phyloP scores from a whole-genome alignment of 92 coral and sea anemone genomes.

The Zoanthus sociatus region DNA sequence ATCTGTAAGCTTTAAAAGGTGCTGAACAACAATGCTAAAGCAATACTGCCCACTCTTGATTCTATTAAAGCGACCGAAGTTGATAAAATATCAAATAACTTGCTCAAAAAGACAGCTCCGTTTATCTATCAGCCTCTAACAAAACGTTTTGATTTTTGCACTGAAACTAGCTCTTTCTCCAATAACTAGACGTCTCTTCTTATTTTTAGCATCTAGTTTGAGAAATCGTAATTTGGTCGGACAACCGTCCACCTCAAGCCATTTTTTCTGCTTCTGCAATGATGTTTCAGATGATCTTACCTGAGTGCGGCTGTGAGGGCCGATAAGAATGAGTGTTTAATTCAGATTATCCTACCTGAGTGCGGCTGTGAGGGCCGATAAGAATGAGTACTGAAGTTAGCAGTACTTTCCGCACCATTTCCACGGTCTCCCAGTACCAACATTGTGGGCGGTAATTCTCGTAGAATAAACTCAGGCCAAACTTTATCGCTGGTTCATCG shows the following conservation, averaged over 20 bases:
- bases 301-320: conserved; percentile 63
- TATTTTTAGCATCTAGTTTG: no score
- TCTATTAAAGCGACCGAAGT: conserved; percentile 14
- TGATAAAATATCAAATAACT: conserved; percentile 28
- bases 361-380: conserved; percentile 67
- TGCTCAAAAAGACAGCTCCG: not conserved
- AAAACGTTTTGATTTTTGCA: conserved; percentile 10
- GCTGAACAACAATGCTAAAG: conserved; percentile 1
- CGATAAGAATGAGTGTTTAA: no score
- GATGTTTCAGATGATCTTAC: not conserved
- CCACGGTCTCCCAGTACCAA: conserved; percentile 75
- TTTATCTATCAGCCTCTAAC: conserved; percentile 32
- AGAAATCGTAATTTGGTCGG: no score
- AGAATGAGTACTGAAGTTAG: conserved; percentile 65
- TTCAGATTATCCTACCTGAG: conserved; percentile 12
- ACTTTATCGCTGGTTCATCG: conserved; percentile 26
- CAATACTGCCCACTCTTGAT: conserved; percentile 6
- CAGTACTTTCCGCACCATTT: conserved; percentile 66
- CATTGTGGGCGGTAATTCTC: conserved; percentile 67
- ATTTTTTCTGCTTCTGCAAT: no score
- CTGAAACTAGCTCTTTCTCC: conserved; percentile 24
- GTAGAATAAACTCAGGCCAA: conserved; percentile 64
- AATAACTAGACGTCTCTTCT: conserved; percentile 15
- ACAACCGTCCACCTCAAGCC: no score
- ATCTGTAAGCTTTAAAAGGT: conserved; percentile 14